Evolutionary conservation across 1,140 invertebrate genomes (phyloP), one percentile per base, ranked within the genome.

Genomic region (Apis laboriosa): DNA sequence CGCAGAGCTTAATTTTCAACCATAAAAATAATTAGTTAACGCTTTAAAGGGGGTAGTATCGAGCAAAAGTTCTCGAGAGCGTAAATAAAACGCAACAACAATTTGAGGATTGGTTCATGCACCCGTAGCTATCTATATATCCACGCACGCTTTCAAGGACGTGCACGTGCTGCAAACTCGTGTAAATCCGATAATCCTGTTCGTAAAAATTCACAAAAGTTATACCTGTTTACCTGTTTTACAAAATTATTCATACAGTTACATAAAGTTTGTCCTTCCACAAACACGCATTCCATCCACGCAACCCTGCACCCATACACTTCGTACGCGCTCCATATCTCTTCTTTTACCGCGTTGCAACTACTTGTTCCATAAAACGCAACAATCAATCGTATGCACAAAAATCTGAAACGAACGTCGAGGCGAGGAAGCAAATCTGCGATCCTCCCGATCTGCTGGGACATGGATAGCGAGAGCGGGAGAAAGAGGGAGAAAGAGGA

Each of bases 31-130:
- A 5, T 8, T 1, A 73, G 19, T 4, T 28, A 15, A 7, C 12
- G n/a, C 13, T 70, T 34, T 17, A 24, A 17, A 51, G 49, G n/a
- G 34, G n/a, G 51, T 15, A n/a, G 12, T 28, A 11, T 66, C 11
- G 66, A 1, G 0, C 34, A 34, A 34, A 12, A 21, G 1, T 43
- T 63, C 1, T 13, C 66, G 66, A 68, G 19, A 49, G 21, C n/a
- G 3, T 12, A 61, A 51, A 66, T 12, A 63, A 49, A 73, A 49
- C 17, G 28, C 34, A 24, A 3, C 11, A 24, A 3, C 8, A 67
- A 74, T 75, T 67, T 24, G 12, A 55, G 51, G 68, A 5, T 19
- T n/a, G 21, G 73, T 81, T 76, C 73, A 81, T 68, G n/a, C 73
- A 81, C 73, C 72, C 34, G 13, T 17, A 1, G 3, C 12, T 56